Evolutionary conservation across 2,888 invertebrate species (phyloP), one percentile per base, ranked within the genome.

Genomic region (Drosophila greeni): DNA sequence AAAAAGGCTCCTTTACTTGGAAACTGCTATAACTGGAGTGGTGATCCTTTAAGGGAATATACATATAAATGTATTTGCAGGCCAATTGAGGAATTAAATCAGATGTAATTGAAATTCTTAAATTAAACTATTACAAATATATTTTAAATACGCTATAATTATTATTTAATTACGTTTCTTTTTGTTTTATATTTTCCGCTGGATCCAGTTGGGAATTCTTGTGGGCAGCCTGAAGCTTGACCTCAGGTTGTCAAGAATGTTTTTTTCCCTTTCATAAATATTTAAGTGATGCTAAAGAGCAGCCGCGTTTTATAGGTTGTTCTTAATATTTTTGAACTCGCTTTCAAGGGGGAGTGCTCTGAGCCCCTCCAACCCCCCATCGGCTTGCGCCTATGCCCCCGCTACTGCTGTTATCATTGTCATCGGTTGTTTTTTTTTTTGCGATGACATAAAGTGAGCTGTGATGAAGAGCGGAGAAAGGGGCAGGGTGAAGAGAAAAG

Each of bases 391-490:
- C 59, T 29, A 12, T 56, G 56, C 24, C 18, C 18, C 53, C 36
- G n/a, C 18, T 66, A 62, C 43, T 73, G 61, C 58, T 76, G 68
- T 75, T 82, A 74, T 79, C 74, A 75, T 72, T 77, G 70, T 76
- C 66, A 76, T 79, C 76, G 60, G 66, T 70, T 76, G 73, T 67
- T 68, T 70, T 70, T 76, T 71, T 67, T 68, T 70, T 64, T 67
- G 54, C 73, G 73, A 76, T 82, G 76, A 74, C 82, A 82, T 76
- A 79, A 75, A 82, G 73, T 54, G 68, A 66, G 33, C 42, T 5
- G 5, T 12, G 24, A 48, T 43, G 18, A 40, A n/a, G 29, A 64
- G 55, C 14, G 39, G 39, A 33, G 26, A 31, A 55, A 45, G 39
- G 47, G 59, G 55, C 57, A 51, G 42, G 62, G 26, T 52, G 43